A percentile compares a stretch with the other conserved stretches of the same genome.
These are phyloP conservation scores for Drosophila jambulina DNA, from an alignment of 1,140 invertebrate genomes.

Conservation along the genomic window DNA sequence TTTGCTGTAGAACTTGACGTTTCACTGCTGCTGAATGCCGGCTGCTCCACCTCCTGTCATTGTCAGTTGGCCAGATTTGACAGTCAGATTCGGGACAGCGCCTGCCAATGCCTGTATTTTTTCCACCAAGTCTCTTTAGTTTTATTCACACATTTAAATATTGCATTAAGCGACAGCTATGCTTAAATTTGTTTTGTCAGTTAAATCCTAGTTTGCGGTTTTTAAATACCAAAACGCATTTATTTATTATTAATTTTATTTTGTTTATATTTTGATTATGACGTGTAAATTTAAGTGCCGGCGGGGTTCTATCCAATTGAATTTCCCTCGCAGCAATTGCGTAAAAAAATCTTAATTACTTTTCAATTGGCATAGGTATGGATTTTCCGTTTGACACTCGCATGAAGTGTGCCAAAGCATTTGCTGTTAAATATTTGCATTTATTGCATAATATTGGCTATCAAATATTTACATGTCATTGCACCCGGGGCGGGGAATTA, in stretches of 20 bases:
- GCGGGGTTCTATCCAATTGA: background rate
- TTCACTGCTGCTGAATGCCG: slow-evolving; percentile 7
- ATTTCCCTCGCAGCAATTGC: background rate
- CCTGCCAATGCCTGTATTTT: slow-evolving; percentile 38
- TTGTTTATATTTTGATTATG: slow-evolving; percentile 13
- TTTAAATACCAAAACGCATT: slow-evolving; percentile 54
- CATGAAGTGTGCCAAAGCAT: slow-evolving; percentile 3
- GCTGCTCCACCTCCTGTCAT: slow-evolving; percentile 38
- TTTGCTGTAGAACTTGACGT: slow-evolving; percentile 63
- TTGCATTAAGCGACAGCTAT: slow-evolving; percentile 5
- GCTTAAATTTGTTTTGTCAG: slow-evolving; percentile 31
- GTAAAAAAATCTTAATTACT: slow-evolving; percentile 31
- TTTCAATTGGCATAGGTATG: slow-evolving; percentile 40
- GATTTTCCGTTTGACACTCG: slow-evolving; percentile 31
- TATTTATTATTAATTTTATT: slow-evolving; percentile 35
- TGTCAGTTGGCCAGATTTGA: slow-evolving; percentile 72
- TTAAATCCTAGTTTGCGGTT: slow-evolving; percentile 14
- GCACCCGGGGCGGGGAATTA: background rate
- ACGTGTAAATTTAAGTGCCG: slow-evolving; percentile 22
- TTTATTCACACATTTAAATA: slow-evolving; percentile 60
- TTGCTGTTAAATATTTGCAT: slow-evolving; percentile 43
- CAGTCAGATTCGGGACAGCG: slow-evolving; percentile 36
- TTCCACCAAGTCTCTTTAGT: slow-evolving; percentile 20
- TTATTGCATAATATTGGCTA: slow-evolving; percentile 36
- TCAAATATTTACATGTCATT: slow-evolving; percentile 23